Evolutionary conservation across 2,888 invertebrate species (phyloP).

Genomic region (Pollenia angustigena): DNA sequence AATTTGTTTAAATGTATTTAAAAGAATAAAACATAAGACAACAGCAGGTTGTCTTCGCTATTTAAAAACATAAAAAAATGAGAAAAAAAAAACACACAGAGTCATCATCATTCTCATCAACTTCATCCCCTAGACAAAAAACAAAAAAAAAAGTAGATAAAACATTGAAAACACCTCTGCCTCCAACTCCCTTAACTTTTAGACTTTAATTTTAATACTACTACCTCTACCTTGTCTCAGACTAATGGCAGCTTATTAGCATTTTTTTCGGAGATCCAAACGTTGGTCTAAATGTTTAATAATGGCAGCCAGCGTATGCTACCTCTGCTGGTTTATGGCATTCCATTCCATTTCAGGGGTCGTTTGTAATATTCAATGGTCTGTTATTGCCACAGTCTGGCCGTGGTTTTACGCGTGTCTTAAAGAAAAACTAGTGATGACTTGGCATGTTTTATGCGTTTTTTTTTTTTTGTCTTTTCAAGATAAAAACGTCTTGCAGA

Average conservation of each 20-base stretch:
- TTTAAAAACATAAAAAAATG: slow-evolving; percentile 62
- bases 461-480: neutral
- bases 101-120: slow-evolving; percentile 56
- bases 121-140: slow-evolving; percentile 15
- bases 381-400: slow-evolving; percentile 45
- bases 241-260: slow-evolving; percentile 73
- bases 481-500: neutral
- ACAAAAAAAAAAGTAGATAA: neutral
- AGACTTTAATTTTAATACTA: neutral
- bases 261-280: slow-evolving; percentile 28
- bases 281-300: slow-evolving; percentile 51
- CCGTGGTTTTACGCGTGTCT: slow-evolving; percentile 43
- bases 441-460: slow-evolving; percentile 41
- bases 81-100: slow-evolving; percentile 20
- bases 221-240: slow-evolving; percentile 27
- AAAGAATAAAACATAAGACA: slow-evolving; percentile 60
- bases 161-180: slow-evolving; percentile 13
- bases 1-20: slow-evolving; percentile 70
- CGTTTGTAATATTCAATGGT: slow-evolving; percentile 38
- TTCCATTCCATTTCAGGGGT: slow-evolving; percentile 30
- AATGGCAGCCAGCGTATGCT: slow-evolving; percentile 49
- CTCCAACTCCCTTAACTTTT: slow-evolving; percentile 1
- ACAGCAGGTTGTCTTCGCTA: slow-evolving; percentile 65
- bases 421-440: slow-evolving; percentile 46
- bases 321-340: slow-evolving; percentile 17